Percentiles rank a stretch among this genome's conserved stretches.
These are phyloP conservation scores for Terrapene triunguis DNA, from an alignment of 2,113 vertebrate genomes.

Conservation along the genomic window DNA sequence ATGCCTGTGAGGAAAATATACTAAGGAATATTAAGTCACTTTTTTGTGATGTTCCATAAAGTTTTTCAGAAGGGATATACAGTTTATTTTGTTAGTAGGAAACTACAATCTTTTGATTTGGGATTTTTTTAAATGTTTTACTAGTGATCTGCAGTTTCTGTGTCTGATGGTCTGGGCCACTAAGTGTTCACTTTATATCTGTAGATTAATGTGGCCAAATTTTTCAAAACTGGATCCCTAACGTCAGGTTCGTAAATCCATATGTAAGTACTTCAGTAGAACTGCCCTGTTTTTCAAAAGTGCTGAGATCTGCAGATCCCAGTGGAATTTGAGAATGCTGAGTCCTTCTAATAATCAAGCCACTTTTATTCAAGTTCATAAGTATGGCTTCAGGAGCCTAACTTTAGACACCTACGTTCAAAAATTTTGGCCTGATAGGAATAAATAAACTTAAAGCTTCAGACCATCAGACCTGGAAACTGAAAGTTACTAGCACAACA, in stretches of 20 bases:
- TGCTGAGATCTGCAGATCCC: not conserved
- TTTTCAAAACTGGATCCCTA: not conserved
- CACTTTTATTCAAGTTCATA: accelerated
- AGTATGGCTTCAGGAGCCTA: not conserved
- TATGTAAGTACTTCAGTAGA: accelerated
- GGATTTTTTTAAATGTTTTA: not conserved
- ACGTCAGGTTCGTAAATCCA: not conserved
- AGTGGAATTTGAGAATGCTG: accelerated
- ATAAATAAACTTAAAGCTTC: not conserved
- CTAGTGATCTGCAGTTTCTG: not conserved
- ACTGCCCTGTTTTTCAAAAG: not conserved
- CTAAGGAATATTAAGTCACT: not conserved
- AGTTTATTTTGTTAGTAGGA: not conserved
- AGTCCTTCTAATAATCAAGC: accelerated
- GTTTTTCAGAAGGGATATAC: not conserved
- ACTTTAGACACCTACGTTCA: not conserved
- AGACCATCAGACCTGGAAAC: not conserved
- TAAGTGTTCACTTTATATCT: not conserved
- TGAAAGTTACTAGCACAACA: not conserved
- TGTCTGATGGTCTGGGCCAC: not conserved
- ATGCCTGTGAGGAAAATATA: not conserved
- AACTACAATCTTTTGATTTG: accelerated
- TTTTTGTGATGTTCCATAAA: not conserved
- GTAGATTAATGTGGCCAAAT: not conserved
- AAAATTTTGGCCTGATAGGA: not conserved